Conservation (phyloP, 2,113 vertebrate species). For the Pleuronectes platessa region DNA sequence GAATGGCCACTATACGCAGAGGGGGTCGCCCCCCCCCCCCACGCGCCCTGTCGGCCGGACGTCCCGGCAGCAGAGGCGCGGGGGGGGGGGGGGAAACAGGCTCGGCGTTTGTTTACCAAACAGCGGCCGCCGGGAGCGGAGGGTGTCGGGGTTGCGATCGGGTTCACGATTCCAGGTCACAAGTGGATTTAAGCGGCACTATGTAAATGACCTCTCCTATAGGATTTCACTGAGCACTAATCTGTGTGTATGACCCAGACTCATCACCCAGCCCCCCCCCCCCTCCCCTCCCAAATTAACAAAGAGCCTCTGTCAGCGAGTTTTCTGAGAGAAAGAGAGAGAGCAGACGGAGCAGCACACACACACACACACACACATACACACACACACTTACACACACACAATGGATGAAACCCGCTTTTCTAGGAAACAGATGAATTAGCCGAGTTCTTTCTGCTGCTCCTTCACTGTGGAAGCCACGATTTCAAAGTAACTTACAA, state of each 20-base stretch:
- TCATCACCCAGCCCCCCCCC: constrained; percentile 26
- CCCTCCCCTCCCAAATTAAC: constrained; percentile 39
- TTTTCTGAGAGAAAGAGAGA: constrained; percentile 38
- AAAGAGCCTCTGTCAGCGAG: constrained; percentile 73
- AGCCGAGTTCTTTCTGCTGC: constrained; percentile 9
- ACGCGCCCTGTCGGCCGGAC: not conserved
- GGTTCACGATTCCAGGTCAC: constrained; percentile 60
- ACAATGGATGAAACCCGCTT: constrained; percentile 29
- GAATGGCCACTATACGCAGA: not conserved
- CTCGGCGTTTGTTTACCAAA: constrained; percentile 60
- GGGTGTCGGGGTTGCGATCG: constrained; percentile 35
- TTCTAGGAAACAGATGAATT: constrained; percentile 25
- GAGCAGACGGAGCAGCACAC: constrained; percentile 25
- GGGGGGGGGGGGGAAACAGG: not conserved
- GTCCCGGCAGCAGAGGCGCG: not conserved
- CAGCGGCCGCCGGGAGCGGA: constrained; percentile 43
- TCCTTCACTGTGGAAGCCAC: not conserved
- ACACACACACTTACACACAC: constrained; percentile 35
- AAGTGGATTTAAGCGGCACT: constrained; percentile 72
- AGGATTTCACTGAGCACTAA: constrained; percentile 77
- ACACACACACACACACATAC: constrained; percentile 22
- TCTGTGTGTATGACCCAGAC: constrained; percentile 67
- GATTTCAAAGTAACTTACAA: constrained; percentile 37
- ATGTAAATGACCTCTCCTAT: constrained; percentile 71
- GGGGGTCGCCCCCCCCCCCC: not conserved